phyloP scores from a whole-genome alignment of 2,888 invertebrate species.

The Germaria angustata region DNA sequence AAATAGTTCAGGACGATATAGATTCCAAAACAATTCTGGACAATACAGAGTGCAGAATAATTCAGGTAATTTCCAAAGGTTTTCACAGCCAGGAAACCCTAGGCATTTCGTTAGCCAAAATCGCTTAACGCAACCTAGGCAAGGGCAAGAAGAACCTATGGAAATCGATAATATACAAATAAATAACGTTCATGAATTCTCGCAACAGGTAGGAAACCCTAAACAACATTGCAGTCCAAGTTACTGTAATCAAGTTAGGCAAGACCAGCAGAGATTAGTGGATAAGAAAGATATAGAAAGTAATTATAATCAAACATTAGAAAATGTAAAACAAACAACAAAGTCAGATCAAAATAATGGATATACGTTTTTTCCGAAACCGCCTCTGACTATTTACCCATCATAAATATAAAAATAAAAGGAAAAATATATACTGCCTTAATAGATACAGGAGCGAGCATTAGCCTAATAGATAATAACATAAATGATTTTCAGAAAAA shows the following conservation, averaged over 20 bases:
- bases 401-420: background rate
- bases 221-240: constrained; percentile 23
- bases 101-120: background rate
- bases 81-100: too few relatives aligned
- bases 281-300: background rate
- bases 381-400: too few relatives aligned
- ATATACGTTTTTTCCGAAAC: constrained; percentile 21
- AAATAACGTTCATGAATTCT: background rate
- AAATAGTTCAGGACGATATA: too few relatives aligned
- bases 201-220: constrained; percentile 25
- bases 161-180: too few relatives aligned
- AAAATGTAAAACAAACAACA: too few relatives aligned
- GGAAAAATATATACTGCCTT: constrained; percentile 21
- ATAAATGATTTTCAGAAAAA: constrained; percentile 16
- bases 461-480: constrained; percentile 26
- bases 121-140: background rate
- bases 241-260: constrained; percentile 19
- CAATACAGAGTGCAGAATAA: too few relatives aligned
- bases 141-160: too few relatives aligned
- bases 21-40: too few relatives aligned
- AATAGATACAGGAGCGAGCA: too few relatives aligned
- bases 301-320: background rate
- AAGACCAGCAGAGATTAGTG: background rate
- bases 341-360: too few relatives aligned
- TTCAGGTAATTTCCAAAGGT: background rate